Conservation (phyloP, 2,797 vertebrate genomes). For the Danio kyathit region DNA sequence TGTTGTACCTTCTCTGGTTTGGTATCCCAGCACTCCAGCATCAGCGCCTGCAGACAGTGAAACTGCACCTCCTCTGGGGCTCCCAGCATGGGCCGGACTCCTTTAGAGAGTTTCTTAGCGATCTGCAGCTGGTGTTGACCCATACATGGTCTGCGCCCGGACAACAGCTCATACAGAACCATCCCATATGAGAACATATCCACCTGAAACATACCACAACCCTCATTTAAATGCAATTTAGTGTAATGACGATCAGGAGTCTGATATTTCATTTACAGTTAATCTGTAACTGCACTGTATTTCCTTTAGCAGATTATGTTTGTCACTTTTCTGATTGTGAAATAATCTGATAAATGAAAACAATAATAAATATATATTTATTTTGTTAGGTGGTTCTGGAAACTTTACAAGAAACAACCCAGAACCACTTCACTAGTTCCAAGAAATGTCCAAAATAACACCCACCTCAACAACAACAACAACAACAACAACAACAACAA, state of each 20-base stretch:
- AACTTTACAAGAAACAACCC: no score
- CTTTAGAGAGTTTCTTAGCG: constrained; percentile 94
- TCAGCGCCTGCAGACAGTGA: constrained; percentile 84
- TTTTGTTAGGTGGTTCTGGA: no score
- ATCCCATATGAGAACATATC: constrained; percentile 99
- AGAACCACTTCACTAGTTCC: no score
- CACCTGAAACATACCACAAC: constrained; percentile 77
- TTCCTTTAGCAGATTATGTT: no score
- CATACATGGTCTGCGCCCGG: constrained; percentile 86
- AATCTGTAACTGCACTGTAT: no score
- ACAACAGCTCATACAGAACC: constrained; percentile 94
- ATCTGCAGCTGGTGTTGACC: constrained; percentile 95
- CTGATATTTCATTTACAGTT: background rate
- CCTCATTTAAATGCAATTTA: background rate
- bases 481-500: no score
- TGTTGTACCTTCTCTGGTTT: constrained; percentile 91
- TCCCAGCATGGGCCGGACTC: constrained; percentile 88
- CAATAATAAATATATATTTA: background rate
- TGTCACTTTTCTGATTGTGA: background rate
- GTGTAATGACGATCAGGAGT: background rate
- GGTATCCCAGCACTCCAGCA: constrained; percentile 95
- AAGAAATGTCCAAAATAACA: no score
- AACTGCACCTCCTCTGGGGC: constrained; percentile 91
- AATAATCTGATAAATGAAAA: constrained; percentile 9
- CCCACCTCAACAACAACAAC: no score